These are phyloP conservation scores for Choristoneura rosaceana DNA, from an alignment of 2,888 invertebrate species.

Conservation along the genomic window DNA sequence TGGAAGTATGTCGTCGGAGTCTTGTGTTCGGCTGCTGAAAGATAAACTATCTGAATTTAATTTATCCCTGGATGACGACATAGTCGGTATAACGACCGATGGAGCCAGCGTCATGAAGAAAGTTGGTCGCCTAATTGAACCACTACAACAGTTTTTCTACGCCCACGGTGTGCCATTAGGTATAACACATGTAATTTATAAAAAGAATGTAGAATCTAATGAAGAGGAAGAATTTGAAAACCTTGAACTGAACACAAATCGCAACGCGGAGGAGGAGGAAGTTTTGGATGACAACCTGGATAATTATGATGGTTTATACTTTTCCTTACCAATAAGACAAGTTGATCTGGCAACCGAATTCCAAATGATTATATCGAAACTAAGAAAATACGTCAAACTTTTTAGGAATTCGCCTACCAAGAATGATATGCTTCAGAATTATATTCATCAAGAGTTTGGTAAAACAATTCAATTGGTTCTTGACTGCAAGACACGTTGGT, in stretches of 20 bases:
- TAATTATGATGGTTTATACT: too few species aligned
- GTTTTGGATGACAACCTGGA: too few species aligned
- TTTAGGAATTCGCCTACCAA: too few species aligned
- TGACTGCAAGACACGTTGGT: conserved; percentile 43
- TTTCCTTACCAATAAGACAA: too few species aligned
- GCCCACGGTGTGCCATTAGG: conserved; percentile 47
- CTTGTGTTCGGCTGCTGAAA: conserved; percentile 45
- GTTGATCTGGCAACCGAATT: too few species aligned
- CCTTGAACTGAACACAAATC: too few species aligned
- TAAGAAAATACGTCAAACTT: too few species aligned
- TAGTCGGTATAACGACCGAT: conserved; percentile 52
- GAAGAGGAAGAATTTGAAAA: too few species aligned
- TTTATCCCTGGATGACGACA: conserved; percentile 49
- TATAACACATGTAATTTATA: conserved; percentile 46
- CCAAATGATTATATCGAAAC: too few species aligned
- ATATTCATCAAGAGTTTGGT: conserved; percentile 38
- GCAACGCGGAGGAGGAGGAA: too few species aligned
- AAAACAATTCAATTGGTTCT: conserved; percentile 33
- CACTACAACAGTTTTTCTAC: conserved; percentile 50
- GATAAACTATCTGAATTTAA: conserved; percentile 43
- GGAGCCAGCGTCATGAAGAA: conserved; percentile 53
- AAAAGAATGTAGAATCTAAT: conserved; percentile 24
- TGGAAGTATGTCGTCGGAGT: conserved; percentile 49
- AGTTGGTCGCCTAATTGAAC: conserved; percentile 46
- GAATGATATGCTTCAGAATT: background rate